Conservation (phyloP, 2,797 vertebrate genomes). For the Vireo griseus region DNA sequence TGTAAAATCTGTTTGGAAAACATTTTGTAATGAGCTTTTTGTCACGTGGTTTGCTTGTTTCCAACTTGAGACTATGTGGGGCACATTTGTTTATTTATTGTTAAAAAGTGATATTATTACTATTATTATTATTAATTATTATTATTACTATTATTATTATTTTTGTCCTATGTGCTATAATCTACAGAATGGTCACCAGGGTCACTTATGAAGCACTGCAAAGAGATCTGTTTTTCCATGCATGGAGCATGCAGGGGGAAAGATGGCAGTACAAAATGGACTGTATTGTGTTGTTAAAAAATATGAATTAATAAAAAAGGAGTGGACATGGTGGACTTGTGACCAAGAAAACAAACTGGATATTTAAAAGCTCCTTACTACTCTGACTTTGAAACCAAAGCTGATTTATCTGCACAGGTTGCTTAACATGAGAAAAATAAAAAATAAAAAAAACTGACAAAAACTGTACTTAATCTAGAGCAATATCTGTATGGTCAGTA, state of each 20-base stretch:
- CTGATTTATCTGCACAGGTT: slow-evolving; percentile 94
- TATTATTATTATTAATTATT: slow-evolving; percentile 38
- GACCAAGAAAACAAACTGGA: slow-evolving; percentile 84
- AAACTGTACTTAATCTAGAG: slow-evolving; percentile 97
- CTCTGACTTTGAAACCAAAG: slow-evolving; percentile 98
- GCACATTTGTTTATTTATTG: slow-evolving; percentile 78
- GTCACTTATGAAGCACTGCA: slow-evolving; percentile 78
- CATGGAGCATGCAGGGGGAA: slow-evolving; percentile 69
- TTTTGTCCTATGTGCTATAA: slow-evolving; percentile 74
- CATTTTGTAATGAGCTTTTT: slow-evolving; percentile 79
- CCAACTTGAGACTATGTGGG: slow-evolving; percentile 78
- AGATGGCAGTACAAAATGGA: slow-evolving; percentile 67
- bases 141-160: slow-evolving; percentile 56
- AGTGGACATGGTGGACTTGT: slow-evolving; percentile 78
- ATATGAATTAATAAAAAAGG: slow-evolving; percentile 53
- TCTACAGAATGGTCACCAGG: slow-evolving; percentile 82
- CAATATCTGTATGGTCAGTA: slow-evolving; percentile 99
- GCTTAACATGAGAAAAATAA: slow-evolving; percentile 81
- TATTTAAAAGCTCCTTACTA: slow-evolving; percentile 83
- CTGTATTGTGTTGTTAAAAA: slow-evolving; percentile 55
- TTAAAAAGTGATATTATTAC: slow-evolving; percentile 68
- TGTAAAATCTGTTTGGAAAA: slow-evolving; percentile 76
- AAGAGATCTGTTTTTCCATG: slow-evolving; percentile 71
- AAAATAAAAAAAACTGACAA: slow-evolving; percentile 65
- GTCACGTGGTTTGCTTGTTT: slow-evolving; percentile 82